Evolutionary conservation across 2,113 vertebrate genomes (phyloP).

Genomic region (Eubucco bourcierii): DNA sequence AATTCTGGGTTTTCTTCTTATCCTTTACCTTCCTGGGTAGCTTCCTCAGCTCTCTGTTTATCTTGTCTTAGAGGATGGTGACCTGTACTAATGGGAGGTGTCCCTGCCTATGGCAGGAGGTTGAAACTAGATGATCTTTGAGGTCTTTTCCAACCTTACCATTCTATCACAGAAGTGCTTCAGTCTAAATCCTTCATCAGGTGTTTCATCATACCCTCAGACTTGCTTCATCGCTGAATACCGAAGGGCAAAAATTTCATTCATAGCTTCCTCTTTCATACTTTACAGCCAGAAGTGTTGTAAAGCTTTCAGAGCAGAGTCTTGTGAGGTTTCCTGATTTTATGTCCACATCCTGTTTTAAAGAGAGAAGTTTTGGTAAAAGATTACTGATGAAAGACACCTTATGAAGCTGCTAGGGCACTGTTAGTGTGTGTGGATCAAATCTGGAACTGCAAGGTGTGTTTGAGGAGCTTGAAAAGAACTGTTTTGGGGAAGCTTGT

Average conservation of each 20-base stretch:
- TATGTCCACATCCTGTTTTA: background rate
- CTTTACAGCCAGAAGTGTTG: background rate
- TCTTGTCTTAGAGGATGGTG: background rate
- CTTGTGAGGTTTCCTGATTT: constrained; percentile 9
- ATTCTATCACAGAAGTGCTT: background rate
- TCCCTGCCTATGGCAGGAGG: too few relatives aligned
- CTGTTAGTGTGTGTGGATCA: background rate
- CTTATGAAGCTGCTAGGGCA: background rate
- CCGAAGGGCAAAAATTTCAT: background rate
- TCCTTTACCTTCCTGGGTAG: background rate
- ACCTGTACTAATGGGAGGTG: too few relatives aligned
- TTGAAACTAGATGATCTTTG: too few relatives aligned
- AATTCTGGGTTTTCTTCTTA: background rate
- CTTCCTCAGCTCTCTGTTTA: background rate
- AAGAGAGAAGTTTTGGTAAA: background rate
- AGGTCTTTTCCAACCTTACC: too few relatives aligned
- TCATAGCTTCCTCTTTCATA: background rate
- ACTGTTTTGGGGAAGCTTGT: background rate
- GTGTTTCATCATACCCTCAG: background rate
- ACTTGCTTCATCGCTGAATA: background rate
- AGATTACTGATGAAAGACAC: background rate
- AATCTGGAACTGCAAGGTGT: background rate
- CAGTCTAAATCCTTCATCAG: background rate
- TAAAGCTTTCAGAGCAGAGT: constrained; percentile 33
- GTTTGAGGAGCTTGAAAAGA: background rate